Conservation (phyloP, 2,113 vertebrate species). For the Nymphicus hollandicus region DNA sequence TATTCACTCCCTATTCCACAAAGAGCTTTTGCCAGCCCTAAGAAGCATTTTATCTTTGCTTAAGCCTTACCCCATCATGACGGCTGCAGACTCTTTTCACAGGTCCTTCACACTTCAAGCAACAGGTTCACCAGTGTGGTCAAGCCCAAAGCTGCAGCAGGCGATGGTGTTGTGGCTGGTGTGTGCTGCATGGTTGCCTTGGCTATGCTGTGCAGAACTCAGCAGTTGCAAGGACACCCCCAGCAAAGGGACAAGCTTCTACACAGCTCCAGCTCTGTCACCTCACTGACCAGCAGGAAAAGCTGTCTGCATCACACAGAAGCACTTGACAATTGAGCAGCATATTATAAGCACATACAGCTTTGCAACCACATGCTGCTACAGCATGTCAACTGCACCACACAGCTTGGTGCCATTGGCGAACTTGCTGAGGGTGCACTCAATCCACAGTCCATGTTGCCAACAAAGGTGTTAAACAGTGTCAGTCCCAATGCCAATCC, state of each 20-base stretch:
- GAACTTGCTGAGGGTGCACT: neutral
- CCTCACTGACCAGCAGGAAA: neutral
- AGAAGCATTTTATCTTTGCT: neutral
- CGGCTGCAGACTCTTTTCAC: neutral
- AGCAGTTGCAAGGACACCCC: neutral
- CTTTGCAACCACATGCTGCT: too few species aligned
- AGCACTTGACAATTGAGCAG: neutral
- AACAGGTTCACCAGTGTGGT: neutral
- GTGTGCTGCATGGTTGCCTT: neutral
- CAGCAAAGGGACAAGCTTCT: neutral
- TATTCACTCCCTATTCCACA: neutral
- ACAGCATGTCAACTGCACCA: neutral
- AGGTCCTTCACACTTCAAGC: neutral
- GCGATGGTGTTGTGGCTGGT: rapidly evolving
- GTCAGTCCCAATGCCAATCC: neutral
- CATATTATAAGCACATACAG: neutral
- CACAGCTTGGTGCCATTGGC: neutral
- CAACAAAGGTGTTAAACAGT: neutral
- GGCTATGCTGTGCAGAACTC: neutral
- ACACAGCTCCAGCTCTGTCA: neutral
- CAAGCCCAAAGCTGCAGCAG: neutral
- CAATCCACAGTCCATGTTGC: neutral
- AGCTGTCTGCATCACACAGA: neutral
- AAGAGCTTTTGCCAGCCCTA: neutral
- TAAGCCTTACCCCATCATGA: too few species aligned